phyloP scores from a whole-genome alignment of 2,888 invertebrate genomes.

The Hyposoter dolosus region DNA sequence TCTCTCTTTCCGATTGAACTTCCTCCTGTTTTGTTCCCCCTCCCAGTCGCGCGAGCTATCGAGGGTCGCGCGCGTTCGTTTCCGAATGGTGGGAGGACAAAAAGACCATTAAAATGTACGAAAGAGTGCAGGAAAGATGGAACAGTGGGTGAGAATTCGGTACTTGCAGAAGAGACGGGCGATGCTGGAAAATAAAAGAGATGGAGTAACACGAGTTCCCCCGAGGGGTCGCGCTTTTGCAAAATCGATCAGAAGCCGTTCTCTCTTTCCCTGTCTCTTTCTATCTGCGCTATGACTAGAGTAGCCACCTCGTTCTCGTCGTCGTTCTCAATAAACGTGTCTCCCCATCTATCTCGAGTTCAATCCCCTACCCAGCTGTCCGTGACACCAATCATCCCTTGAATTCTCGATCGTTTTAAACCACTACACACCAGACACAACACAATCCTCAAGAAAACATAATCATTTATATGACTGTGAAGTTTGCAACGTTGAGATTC shows the following conservation, averaged over 20 bases:
- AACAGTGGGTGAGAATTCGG: conserved; percentile 27
- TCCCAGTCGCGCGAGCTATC: conserved; percentile 39
- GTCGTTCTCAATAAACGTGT: conserved; percentile 49
- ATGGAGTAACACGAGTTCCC: conserved; percentile 46
- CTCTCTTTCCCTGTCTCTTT: conserved; percentile 28
- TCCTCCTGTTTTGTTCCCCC: conserved; percentile 23
- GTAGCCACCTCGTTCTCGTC: conserved; percentile 47
- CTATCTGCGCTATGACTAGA: conserved; percentile 17
- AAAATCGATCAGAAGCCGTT: conserved; percentile 66
- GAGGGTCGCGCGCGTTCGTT: not conserved
- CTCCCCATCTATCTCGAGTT: conserved; percentile 30
- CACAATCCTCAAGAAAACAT: conserved; percentile 1
- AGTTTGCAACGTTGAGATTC: no score
- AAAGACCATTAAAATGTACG: conserved; percentile 27
- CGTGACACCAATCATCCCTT: conserved; percentile 60
- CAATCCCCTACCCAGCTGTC: conserved; percentile 39
- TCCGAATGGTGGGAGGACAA: not conserved
- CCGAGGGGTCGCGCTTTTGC: conserved; percentile 64
- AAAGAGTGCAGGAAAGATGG: conserved; percentile 25
- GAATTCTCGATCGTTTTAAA: conserved; percentile 54
- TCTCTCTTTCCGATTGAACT: not conserved
- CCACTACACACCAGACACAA: conserved; percentile 13
- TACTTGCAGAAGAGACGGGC: conserved; percentile 27
- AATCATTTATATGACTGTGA: no score
- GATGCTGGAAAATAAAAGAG: conserved; percentile 46